Base-by-base conservation (phyloP, 2,113 vertebrate genomes). In the Neolamprologus falcicula region DNA sequence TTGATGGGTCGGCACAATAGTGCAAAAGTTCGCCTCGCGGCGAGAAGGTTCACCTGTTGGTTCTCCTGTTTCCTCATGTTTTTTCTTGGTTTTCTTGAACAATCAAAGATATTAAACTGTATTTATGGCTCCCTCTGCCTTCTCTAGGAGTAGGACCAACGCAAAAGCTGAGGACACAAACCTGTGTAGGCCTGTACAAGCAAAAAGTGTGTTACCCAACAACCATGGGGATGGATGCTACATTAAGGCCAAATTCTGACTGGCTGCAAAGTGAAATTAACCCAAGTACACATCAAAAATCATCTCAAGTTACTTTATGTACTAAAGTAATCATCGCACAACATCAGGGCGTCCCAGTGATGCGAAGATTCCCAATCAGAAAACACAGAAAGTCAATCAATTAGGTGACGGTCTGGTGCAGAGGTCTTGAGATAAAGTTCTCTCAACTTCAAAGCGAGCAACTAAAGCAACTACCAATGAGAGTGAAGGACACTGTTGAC, bases 361-460 rank as follows among this genome's bases (percentile, higher is more conserved):
- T 40, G 19, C 0, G 2, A 68, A 68, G 11, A 40, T 6, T 37
- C 11, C 10, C 68, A 17, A 73, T 73, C 14, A 73, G 66, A 45
- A 42, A 26, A 26, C 68, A 45, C n/a, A 71, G 2, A 40, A 40
- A 40, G 63, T 37, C 63, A 37, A 13, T 37, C 63, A 37, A 6
- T 45, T 24, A 10, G 37, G 40, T 28, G 40, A 47, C 1, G 6
- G 0, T 17, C 59, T 63, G 31, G 59, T 28, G 21, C 8, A 11
- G 13, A 17, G 3, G 6, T 28, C 14, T 0, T 28, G 24, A 78
- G 42, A 50, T 28, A 0, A 5, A 2, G 6, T 5, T 76, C 19
- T 50, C 71, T 31, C 1, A 78, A 50, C 24, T 31, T 50, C 24
- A 50, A 78, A 0, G 0, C 24, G 0, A 78, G 16, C 16, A 12